A percentile compares a stretch with the other conserved stretches of the same genome.
Evolutionary conservation across 1,140 invertebrate species (phyloP).

Genomic region (Muscidifurax raptorellus): DNA sequence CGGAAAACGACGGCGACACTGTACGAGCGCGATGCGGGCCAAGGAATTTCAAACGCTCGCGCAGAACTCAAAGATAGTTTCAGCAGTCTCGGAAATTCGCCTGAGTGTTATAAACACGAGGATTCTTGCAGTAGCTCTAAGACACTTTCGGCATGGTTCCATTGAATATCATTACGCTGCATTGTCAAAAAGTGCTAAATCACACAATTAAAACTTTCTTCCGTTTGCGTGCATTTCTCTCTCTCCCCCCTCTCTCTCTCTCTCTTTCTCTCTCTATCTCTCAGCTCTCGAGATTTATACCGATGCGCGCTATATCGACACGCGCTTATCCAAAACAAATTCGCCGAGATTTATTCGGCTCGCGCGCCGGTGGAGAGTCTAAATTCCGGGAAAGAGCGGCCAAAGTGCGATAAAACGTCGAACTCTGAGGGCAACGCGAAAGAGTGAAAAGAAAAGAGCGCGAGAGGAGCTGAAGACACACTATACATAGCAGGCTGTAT

Average conservation of each 20-base stretch:
- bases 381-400: conserved; percentile 23
- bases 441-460: conserved; percentile 5
- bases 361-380: neutral
- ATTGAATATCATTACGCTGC: too few relatives aligned
- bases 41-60: conserved; percentile 21
- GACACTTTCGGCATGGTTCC: too few relatives aligned
- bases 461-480: neutral
- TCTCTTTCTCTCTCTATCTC: too few relatives aligned
- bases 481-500: neutral
- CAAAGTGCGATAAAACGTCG: conserved; percentile 25
- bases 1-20: neutral
- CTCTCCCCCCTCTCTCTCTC: too few relatives aligned
- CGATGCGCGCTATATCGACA: neutral
- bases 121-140: too few relatives aligned
- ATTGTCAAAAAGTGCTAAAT: neutral
- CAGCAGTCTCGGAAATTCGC: neutral
- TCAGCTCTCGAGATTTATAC: neutral
- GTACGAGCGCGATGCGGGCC: neutral
- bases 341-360: conserved; percentile 27
- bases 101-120: too few relatives aligned
- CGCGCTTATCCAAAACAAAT: neutral
- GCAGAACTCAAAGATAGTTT: conserved; percentile 31
- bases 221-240: neutral
- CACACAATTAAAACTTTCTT: neutral
- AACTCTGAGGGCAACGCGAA: neutral